Percentiles rank a stretch among this genome's conserved stretches.
These are phyloP conservation scores for Lathronympha strigana DNA, from an alignment of 2,888 invertebrate species.

Conservation along the genomic window DNA sequence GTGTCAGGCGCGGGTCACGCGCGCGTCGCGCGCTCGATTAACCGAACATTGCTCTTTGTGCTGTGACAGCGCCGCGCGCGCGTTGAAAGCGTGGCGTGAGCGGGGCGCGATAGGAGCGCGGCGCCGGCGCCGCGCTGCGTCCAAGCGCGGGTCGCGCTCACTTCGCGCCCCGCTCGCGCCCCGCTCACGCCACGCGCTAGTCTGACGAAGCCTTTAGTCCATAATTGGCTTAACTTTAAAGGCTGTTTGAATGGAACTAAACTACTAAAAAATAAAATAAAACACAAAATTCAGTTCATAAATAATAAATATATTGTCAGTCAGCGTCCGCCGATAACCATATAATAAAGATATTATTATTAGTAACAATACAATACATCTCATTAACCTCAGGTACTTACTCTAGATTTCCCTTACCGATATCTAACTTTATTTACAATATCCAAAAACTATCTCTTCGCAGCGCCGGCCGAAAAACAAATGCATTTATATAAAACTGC, in stretches of 20 bases:
- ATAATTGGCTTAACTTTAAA: too few species aligned
- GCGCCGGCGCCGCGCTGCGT: too few species aligned
- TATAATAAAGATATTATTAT: constrained; percentile 23
- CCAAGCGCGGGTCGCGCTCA: too few species aligned
- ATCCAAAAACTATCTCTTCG: constrained; percentile 21
- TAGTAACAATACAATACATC: constrained; percentile 43
- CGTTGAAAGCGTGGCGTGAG: too few species aligned
- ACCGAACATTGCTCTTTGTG: too few species aligned
- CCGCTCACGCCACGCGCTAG: too few species aligned
- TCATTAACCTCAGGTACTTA: constrained; percentile 65
- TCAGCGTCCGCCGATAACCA: constrained; percentile 33
- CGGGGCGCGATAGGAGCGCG: too few species aligned
- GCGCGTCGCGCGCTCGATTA: too few species aligned
- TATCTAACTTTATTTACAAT: constrained; percentile 38
- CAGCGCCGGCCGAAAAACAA: constrained; percentile 19
- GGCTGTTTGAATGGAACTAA: neutral
- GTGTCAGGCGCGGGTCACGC: too few species aligned
- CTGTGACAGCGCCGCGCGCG: too few species aligned
- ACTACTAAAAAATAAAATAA: constrained; percentile 13
- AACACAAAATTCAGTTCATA: constrained; percentile 31
- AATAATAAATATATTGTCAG: constrained; percentile 42
- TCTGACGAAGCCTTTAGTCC: too few species aligned
- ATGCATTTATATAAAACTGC: constrained; percentile 17
- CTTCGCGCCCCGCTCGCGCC: too few species aligned
- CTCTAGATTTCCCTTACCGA: constrained; percentile 51